Conservation (phyloP, 1,140 invertebrate genomes). For the Dreissena rostriformis region DNA sequence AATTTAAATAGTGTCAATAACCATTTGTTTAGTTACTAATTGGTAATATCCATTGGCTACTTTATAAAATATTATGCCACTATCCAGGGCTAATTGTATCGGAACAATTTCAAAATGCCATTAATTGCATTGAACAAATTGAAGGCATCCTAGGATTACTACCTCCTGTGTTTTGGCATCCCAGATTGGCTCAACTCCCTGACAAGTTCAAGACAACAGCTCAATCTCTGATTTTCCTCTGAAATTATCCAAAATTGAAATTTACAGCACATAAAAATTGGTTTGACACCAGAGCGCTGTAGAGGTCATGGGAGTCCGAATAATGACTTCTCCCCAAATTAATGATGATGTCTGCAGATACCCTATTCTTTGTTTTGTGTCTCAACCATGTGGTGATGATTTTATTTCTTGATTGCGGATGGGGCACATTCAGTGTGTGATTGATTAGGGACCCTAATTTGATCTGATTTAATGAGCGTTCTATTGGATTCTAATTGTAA, state of each 20-base stretch:
- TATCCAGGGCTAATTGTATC: too few species aligned
- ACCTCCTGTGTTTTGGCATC: not conserved
- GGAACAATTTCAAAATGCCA: too few species aligned
- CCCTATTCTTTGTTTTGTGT: constrained; percentile 44
- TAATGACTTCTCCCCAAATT: constrained; percentile 49
- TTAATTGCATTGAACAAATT: too few species aligned
- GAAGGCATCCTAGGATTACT: too few species aligned
- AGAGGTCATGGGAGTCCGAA: constrained; percentile 9
- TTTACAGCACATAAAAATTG: constrained; percentile 40
- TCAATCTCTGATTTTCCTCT: not conserved
- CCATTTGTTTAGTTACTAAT: too few species aligned
- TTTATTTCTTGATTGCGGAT: constrained; percentile 2
- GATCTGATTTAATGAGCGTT: constrained; percentile 49
- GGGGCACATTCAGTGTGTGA: constrained; percentile 8
- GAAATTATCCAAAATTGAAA: constrained; percentile 34
- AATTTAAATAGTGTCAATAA: too few species aligned
- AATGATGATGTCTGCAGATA: constrained; percentile 47
- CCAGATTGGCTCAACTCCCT: not conserved
- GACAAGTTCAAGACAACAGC: not conserved
- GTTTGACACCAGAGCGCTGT: constrained; percentile 5
- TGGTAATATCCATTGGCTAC: too few species aligned
- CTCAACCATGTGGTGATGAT: constrained; percentile 39
- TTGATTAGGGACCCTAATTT: constrained; percentile 39
- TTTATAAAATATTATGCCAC: too few species aligned
- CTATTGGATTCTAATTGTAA: constrained; percentile 30